These are phyloP conservation scores for Podargus strigoides DNA, from an alignment of 2,797 vertebrate genomes.

Conservation along the genomic window DNA sequence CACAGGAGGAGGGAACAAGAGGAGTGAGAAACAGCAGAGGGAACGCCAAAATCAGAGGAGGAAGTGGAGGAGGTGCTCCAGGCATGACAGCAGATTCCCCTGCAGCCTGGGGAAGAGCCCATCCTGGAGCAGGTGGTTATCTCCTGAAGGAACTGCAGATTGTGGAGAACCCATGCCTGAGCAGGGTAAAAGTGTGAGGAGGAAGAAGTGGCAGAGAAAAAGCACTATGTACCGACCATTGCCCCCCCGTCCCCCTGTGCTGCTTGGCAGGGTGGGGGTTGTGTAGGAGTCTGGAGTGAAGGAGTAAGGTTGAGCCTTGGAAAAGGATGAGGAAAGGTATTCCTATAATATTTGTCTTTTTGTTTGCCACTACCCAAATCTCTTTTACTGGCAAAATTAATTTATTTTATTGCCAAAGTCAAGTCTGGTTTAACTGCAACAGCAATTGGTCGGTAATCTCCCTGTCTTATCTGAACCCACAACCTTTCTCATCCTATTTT, in stretches of 20 bases:
- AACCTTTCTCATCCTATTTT: neutral
- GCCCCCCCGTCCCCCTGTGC: accelerated
- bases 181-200: neutral
- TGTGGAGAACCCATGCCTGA: accelerated
- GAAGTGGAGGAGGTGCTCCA: neutral
- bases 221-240: neutral
- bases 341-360: neutral
- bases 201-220: neutral
- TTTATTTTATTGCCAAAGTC: neutral
- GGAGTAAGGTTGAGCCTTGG: neutral
- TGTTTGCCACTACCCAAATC: neutral
- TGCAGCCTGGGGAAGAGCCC: no score
- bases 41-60: neutral
- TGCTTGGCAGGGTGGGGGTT: accelerated
- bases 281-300: neutral
- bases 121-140: neutral
- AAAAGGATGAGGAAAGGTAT: neutral
- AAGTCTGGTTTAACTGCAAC: neutral
- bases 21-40: neutral
- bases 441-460: neutral
- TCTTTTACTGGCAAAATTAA: neutral
- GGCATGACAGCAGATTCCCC: neutral
- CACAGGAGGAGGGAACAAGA: neutral
- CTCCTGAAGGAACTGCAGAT: neutral
- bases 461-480: neutral